phyloP scores from a whole-genome alignment of 2,888 invertebrate genomes.

The Eilema sororculum region DNA sequence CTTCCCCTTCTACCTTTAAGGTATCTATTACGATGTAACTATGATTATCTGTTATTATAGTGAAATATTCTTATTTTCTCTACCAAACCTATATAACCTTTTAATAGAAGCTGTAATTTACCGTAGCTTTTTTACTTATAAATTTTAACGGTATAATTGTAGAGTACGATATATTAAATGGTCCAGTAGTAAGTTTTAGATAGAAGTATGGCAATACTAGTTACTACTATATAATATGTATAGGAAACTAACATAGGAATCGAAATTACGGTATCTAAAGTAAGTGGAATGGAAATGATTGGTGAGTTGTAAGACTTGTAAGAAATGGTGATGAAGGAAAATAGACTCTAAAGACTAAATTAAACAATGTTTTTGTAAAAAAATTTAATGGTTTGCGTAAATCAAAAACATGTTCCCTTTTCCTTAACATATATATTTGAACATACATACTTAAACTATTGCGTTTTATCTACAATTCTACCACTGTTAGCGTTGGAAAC shows the following conservation, averaged over 20 bases:
- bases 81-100: conserved; percentile 17
- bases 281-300: too few relatives aligned
- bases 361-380: too few relatives aligned
- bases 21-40: not conserved
- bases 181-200: conserved; percentile 49
- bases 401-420: too few relatives aligned
- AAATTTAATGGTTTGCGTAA: too few relatives aligned
- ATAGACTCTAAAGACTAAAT: too few relatives aligned
- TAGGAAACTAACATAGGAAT: not conserved
- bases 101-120: conserved; percentile 40
- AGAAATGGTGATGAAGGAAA: too few relatives aligned
- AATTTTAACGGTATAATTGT: conserved; percentile 29
- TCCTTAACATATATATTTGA: too few relatives aligned
- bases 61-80: conserved; percentile 21
- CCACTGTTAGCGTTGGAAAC: too few relatives aligned
- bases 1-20: not conserved
- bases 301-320: too few relatives aligned
- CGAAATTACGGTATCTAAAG: not conserved
- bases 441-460: too few relatives aligned
- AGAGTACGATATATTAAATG: conserved; percentile 32
- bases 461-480: too few relatives aligned
- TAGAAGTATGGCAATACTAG: conserved; percentile 38
- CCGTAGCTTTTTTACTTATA: conserved; percentile 52
- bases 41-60: not conserved
- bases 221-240: not conserved